Evolutionary conservation across 2,113 vertebrate genomes (phyloP).

Genomic region (Strix uralensis): DNA sequence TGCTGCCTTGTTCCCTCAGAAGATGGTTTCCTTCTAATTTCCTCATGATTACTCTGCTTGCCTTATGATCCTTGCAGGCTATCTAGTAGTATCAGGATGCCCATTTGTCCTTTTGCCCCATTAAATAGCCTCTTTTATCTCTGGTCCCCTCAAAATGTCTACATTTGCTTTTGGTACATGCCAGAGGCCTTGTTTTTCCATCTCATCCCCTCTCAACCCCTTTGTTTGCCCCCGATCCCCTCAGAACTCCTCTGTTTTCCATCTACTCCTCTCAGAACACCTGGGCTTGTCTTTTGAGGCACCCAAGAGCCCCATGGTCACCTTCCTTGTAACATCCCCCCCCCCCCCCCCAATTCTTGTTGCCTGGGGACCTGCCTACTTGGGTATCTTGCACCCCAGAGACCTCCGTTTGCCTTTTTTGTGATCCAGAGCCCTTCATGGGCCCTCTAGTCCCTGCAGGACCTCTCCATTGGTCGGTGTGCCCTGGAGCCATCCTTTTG

Average conservation of each 20-base stretch:
- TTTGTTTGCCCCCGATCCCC: background rate
- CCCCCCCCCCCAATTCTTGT: background rate
- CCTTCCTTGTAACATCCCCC: background rate
- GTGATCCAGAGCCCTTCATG: background rate
- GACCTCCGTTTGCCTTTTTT: background rate
- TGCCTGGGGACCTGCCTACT: background rate
- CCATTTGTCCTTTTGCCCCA: background rate
- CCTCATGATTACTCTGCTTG: background rate
- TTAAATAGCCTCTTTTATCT: background rate
- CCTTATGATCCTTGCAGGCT: background rate
- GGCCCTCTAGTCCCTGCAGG: background rate
- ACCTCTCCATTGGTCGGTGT: background rate
- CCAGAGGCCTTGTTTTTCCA: background rate
- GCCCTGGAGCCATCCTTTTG: background rate
- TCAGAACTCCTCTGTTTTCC: background rate
- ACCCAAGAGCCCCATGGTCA: background rate
- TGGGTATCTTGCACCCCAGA: background rate
- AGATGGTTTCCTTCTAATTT: background rate
- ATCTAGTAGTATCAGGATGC: background rate
- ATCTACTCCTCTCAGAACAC: background rate
- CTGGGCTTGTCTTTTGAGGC: background rate
- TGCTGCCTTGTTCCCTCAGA: background rate
- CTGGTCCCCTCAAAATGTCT: background rate
- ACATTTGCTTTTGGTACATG: background rate
- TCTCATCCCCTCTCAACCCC: no score